Percentiles rank a stretch among this genome's conserved stretches.
phyloP scores from a whole-genome alignment of 2,888 invertebrate species.

The Campaea margaritaria region DNA sequence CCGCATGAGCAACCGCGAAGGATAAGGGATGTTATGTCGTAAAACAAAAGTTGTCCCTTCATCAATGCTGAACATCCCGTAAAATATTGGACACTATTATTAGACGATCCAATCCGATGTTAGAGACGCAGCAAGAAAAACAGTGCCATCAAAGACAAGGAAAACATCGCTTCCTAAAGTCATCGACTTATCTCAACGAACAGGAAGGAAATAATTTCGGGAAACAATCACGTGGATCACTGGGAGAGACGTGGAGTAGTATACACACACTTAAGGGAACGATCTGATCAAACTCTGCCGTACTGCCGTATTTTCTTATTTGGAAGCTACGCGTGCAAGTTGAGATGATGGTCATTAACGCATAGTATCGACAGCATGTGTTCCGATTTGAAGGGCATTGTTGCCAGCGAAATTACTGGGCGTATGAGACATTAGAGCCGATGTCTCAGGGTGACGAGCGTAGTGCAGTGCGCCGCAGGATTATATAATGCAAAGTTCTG shows the following conservation, averaged over 20 bases:
- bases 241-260: conserved; percentile 1
- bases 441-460: no score
- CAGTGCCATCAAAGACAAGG: conserved; percentile 26
- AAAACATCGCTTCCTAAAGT: conserved; percentile 25
- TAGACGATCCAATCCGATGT: conserved; percentile 30
- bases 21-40: conserved; percentile 26
- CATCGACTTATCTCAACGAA: conserved; percentile 24
- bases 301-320: no score
- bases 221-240: conserved; percentile 30
- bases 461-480: no score
- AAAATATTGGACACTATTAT: conserved; percentile 31
- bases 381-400: no score
- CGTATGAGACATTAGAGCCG: no score
- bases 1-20: conserved; percentile 22
- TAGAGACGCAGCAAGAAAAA: conserved; percentile 25
- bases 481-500: no score
- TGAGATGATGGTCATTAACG: no score
- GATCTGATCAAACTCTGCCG: not conserved
- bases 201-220: conserved; percentile 29
- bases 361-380: no score
- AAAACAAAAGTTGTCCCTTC: conserved; percentile 31
- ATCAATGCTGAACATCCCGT: conserved; percentile 25
- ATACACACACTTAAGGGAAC: not conserved
- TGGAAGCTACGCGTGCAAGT: no score
- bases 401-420: no score